Conservation (phyloP, 37 sponge, comb jelly and placozoan species). For the Ephydatia muelleri region DNA sequence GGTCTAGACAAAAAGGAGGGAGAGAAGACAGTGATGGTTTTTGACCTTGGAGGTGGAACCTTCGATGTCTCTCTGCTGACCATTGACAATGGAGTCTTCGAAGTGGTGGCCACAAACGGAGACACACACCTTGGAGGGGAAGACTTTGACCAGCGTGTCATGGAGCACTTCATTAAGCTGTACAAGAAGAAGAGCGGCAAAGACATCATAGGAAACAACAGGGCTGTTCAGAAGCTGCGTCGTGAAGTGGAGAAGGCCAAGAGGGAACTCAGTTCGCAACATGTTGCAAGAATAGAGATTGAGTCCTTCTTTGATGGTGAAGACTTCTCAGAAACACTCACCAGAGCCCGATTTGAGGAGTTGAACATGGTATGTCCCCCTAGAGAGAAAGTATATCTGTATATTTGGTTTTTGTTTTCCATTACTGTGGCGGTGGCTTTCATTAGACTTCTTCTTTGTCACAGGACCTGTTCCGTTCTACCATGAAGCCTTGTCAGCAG, state of each 20-base stretch:
- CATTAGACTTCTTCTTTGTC: neutral
- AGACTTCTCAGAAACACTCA: slow-evolving; percentile 99
- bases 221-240: slow-evolving; percentile 98
- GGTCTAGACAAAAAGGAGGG: slow-evolving; percentile 98
- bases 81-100: slow-evolving; percentile 99
- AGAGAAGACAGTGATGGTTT: slow-evolving; percentile 98
- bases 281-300: slow-evolving; percentile 93
- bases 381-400: neutral
- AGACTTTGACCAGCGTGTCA: slow-evolving; percentile 98
- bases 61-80: slow-evolving; percentile 98
- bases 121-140: slow-evolving; percentile 99
- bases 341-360: slow-evolving; percentile 98
- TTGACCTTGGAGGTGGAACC: slow-evolving; percentile 98
- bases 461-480: slow-evolving; percentile 90
- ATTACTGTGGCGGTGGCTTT: neutral
- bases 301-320: slow-evolving; percentile 98
- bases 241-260: slow-evolving; percentile 99
- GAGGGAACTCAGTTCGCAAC: slow-evolving; percentile 92
- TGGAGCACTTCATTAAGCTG: slow-evolving; percentile 99
- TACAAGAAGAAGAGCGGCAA: slow-evolving; percentile 99
- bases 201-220: slow-evolving; percentile 91
- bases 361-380: slow-evolving; percentile 87
- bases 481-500: slow-evolving; percentile 93
- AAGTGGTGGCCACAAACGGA: slow-evolving; percentile 98
- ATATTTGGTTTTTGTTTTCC: neutral